Conservation (phyloP, 2,113 vertebrate species). For the Ceyx cyanopectus region DNA sequence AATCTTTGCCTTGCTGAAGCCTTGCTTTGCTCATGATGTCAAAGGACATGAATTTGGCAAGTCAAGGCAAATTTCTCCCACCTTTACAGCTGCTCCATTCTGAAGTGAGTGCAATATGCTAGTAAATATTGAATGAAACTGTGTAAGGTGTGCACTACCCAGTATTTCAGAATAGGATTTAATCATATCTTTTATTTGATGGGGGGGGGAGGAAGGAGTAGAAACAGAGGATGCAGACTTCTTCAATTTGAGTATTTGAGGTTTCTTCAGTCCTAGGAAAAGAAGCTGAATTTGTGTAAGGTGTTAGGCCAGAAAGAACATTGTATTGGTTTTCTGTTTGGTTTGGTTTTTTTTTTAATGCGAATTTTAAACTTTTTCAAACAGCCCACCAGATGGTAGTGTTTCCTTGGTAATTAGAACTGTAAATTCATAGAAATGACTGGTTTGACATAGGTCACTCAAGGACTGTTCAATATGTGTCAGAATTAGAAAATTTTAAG, state of each 20-base stretch:
- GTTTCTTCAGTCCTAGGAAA: neutral
- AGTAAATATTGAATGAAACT: neutral
- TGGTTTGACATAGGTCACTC: slow-evolving; percentile 43
- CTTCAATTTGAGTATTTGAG: neutral
- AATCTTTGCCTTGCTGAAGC: neutral
- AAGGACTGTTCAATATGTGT: slow-evolving; percentile 27
- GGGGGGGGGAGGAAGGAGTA: too few species aligned
- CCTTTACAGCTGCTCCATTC: neutral
- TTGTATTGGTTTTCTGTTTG: accelerated
- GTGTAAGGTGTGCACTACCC: neutral
- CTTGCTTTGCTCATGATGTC: accelerated
- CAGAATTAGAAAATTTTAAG: neutral
- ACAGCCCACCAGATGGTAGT: slow-evolving; percentile 77
- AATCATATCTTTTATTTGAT: accelerated
- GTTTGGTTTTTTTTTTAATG: neutral
- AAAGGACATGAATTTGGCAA: neutral
- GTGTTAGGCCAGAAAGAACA: neutral
- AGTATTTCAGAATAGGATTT: neutral
- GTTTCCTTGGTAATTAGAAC: slow-evolving; percentile 66
- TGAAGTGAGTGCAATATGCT: too few species aligned
- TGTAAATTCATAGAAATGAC: neutral
- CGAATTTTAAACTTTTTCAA: neutral
- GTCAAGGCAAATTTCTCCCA: neutral
- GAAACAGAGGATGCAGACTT: neutral
- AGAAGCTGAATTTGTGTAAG: neutral